These are phyloP conservation scores for Vulpes lagopus DNA, from an alignment of 2,113 vertebrate genomes.

Conservation along the genomic window DNA sequence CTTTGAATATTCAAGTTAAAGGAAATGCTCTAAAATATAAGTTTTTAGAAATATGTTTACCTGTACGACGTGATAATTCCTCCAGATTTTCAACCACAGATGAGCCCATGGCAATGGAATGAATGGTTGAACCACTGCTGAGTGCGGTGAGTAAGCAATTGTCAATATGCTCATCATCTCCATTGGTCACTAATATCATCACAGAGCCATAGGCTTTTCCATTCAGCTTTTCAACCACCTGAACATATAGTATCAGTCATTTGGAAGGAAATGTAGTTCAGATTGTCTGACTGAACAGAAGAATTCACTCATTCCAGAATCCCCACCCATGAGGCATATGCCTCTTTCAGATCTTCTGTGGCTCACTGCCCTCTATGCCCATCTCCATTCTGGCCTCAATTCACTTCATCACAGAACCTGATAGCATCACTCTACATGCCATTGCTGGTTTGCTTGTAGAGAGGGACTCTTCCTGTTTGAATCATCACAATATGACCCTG, in stretches of 20 bases:
- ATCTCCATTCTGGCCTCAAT: not conserved
- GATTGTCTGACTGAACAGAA: not conserved
- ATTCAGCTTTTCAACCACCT: constrained; percentile 83
- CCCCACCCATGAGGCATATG: not conserved
- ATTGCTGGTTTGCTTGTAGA: not conserved
- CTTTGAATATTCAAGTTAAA: not conserved
- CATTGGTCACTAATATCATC: constrained; percentile 85
- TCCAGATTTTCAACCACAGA: constrained; percentile 70
- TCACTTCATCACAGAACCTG: not conserved
- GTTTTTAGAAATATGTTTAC: constrained; percentile 54
- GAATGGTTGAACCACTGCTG: constrained; percentile 82
- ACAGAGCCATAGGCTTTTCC: constrained; percentile 79
- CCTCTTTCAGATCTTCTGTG: not conserved
- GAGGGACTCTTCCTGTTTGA: not conserved
- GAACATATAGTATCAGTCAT: not conserved
- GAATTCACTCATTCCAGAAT: not conserved
- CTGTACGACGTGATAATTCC: constrained; percentile 81
- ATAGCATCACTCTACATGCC: not conserved
- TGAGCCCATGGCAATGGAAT: constrained; percentile 84
- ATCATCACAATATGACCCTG: not conserved
- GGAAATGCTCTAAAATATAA: not conserved
- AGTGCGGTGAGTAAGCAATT: constrained; percentile 71
- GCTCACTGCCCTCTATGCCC: not conserved
- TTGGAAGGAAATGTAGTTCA: not conserved
- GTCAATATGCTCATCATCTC: constrained; percentile 63